phyloP scores from a whole-genome alignment of 2,113 vertebrate genomes.

The Macquaria ambigua region DNA sequence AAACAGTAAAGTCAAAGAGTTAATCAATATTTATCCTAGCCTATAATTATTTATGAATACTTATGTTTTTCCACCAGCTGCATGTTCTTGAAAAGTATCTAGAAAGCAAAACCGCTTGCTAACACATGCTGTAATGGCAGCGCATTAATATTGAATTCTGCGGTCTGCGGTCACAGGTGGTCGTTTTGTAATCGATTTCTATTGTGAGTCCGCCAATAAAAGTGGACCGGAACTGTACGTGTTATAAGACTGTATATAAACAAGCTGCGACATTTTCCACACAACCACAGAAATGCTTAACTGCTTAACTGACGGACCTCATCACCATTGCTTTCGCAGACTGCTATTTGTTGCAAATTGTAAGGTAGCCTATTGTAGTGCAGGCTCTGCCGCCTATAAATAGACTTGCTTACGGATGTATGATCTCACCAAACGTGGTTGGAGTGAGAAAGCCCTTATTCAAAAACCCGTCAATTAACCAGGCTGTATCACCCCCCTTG shows the following conservation, averaged over 20 bases:
- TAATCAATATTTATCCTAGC: not conserved
- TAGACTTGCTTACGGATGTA: conserved; percentile 55
- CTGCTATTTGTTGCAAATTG: conserved; percentile 26
- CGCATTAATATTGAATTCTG: conserved; percentile 23
- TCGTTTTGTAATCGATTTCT: not conserved
- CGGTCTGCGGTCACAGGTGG: conserved; percentile 56
- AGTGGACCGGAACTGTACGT: not conserved
- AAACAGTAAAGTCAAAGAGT: not conserved
- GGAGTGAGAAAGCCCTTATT: conserved; percentile 45
- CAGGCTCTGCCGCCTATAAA: conserved; percentile 49
- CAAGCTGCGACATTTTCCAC: not conserved
- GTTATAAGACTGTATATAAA: not conserved
- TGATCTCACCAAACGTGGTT: conserved; percentile 57
- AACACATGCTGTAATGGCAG: not conserved
- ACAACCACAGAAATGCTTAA: not conserved
- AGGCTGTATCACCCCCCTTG: not conserved
- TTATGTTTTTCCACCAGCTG: not conserved
- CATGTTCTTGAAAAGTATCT: not conserved
- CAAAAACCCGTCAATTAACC: conserved; percentile 14
- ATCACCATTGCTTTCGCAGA: conserved; percentile 13
- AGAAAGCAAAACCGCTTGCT: not conserved
- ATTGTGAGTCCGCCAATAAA: conserved; percentile 30
- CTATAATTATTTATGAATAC: not conserved
- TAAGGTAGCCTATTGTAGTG: conserved; percentile 17
- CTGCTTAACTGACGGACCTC: not conserved